Base-by-base conservation (phyloP, 2,888 invertebrate species). In the Eristalis pertinax region DNA sequence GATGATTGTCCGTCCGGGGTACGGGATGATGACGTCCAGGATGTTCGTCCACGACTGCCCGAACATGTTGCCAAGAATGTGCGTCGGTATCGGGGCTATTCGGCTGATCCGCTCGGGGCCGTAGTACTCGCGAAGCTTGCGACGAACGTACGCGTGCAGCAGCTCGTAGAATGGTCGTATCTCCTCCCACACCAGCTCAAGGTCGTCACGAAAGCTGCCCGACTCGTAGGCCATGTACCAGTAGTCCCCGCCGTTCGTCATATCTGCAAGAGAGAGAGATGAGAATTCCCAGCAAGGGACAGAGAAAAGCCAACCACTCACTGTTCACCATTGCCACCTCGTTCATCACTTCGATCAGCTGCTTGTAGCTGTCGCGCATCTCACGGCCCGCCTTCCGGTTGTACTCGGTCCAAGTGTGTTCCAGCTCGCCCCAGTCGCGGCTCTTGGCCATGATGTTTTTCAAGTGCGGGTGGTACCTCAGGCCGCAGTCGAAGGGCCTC, bases 391-490 rank as follows among this genome's bases (percentile, higher is more conserved):
- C 97, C 88, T 97, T 96, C 89, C 98, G 94, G 89, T 98, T 95
- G 97, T 98, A 99, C 91, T 97, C 97, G 0, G 96, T 95, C 99
- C 99, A 99, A 0, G 96, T 95, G 91, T 97, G 96, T 90, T 96
- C 96, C 79, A 99, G 93, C 91, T 98, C 97, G 85, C 98, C 97
- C 96, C 98, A 98, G 91, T 98, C 96, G 68, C 97, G 93, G 90
- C 96, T 96, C 81, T 94, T 94, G 0, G 97, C 96, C 97, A 98
- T 97, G 84, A 97, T 96, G 43, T 94, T 94, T 90, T 95, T 95
- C 2, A 96, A 93, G 93, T 97, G 96, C 0, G 97, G 97, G 91
- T 97, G 97, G 4, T 97, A 94, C 62, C 96, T 95, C 0, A 98
- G 93, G 0, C 97, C 97, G 89, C 97, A 97, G 88, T 96, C 95